phyloP scores from a whole-genome alignment of 2,113 vertebrate genomes.

The Tor tambroides region DNA sequence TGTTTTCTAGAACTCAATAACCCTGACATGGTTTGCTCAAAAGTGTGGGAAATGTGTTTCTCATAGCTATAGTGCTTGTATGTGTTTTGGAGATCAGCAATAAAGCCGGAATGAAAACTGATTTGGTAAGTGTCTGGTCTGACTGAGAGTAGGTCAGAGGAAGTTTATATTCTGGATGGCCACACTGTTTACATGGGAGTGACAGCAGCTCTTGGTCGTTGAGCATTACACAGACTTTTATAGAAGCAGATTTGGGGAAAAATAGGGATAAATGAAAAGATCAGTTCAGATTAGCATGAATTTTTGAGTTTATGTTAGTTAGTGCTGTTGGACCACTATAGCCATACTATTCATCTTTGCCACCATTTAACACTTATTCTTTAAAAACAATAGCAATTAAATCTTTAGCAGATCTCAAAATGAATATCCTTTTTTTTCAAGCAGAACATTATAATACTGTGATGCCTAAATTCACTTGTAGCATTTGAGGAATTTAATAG shows the following conservation, averaged over 20 bases:
- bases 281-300: not conserved
- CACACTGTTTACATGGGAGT: slow-evolving; percentile 61
- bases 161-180: slow-evolving; percentile 70
- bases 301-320: no score
- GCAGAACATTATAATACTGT: no score
- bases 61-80: slow-evolving; percentile 63
- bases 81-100: slow-evolving; percentile 51
- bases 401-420: not conserved
- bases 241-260: not conserved
- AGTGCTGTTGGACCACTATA: not conserved
- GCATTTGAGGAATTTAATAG: no score
- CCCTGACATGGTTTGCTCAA: slow-evolving; percentile 60
- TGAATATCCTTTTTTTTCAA: no score
- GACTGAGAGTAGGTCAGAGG: slow-evolving; percentile 56
- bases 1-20: slow-evolving; percentile 66
- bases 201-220: slow-evolving; percentile 64
- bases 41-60: slow-evolving; percentile 70
- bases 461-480: no score
- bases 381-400: not conserved
- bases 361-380: not conserved
- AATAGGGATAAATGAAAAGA: not conserved
- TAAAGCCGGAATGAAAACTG: slow-evolving; percentile 51
- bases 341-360: not conserved
- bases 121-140: slow-evolving; percentile 52
- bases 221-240: slow-evolving; percentile 15